Evolutionary conservation across 2,797 vertebrate species (phyloP).

Genomic region (Typhlichthys subterraneus): DNA sequence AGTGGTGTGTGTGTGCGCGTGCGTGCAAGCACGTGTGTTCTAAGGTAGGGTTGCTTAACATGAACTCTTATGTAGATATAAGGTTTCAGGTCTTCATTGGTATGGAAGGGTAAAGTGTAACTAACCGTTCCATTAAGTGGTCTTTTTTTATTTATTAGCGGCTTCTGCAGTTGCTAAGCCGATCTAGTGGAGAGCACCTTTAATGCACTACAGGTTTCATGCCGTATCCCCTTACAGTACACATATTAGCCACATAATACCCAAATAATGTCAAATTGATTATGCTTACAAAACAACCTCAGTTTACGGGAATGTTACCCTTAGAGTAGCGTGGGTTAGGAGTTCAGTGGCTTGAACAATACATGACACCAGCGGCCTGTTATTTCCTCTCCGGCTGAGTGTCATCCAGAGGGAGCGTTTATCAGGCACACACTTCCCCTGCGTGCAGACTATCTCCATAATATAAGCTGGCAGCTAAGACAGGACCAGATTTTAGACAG

Average conservation of each 20-base stretch:
- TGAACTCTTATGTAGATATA: constrained; percentile 23
- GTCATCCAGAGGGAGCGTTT: constrained; percentile 52
- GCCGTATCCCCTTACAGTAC: constrained; percentile 29
- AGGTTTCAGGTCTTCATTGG: constrained; percentile 31
- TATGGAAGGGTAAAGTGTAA: constrained; percentile 21
- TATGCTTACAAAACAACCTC: constrained; percentile 28
- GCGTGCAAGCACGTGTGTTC: constrained; percentile 10
- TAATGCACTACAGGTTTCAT: constrained; percentile 32
- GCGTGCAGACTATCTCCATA: constrained; percentile 51
- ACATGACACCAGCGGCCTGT: constrained; percentile 34
- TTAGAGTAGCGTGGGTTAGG: constrained; percentile 40
- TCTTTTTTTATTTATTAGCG: constrained; percentile 35
- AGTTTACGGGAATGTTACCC: constrained; percentile 41
- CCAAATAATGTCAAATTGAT: constrained; percentile 18
- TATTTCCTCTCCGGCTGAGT: constrained; percentile 49
- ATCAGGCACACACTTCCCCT: constrained; percentile 55
- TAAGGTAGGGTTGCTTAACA: background rate
- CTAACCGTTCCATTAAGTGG: constrained; percentile 20
- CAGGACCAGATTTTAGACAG: constrained; percentile 49
- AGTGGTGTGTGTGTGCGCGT: constrained; percentile 19
- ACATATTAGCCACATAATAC: constrained; percentile 18
- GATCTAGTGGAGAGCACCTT: constrained; percentile 19
- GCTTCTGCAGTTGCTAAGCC: constrained; percentile 26
- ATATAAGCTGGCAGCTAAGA: constrained; percentile 60
- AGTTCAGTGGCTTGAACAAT: constrained; percentile 40